Base-by-base conservation (phyloP, 2,888 invertebrate genomes). In the Synergus japonicus region DNA sequence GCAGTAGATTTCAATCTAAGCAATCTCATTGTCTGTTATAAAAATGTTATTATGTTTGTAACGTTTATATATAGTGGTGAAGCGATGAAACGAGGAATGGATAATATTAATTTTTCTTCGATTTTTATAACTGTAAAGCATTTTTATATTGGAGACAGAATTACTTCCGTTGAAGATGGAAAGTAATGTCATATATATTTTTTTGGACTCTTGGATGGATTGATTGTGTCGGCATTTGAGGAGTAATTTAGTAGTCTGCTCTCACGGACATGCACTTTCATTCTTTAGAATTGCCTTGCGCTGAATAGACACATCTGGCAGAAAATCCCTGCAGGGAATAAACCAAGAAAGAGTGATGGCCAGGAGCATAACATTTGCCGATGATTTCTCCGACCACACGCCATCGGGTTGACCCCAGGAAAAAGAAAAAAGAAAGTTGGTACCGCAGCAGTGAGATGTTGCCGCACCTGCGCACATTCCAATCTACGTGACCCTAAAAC, bases 381-480 rank as follows among this genome's bases (percentile, higher is more conserved):
- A 83, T 84, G 82, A 84, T 84, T 84, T 84, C 83, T 84, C 84
- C 76, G 29, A 58, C 73, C 73, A 73, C 77, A 78, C 76, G 78
- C 80, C 82, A 82, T 82, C 81, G 78, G 81, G 79, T 79, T 80
- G 79, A 79, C 82, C 83, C 80, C 82, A 79, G 82, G 82, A 79
- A 82, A 88, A 89, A 86, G 87, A 88, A 87, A 88, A 87, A 90
- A 88, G 89, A 90, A 89, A 90, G 90, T 88, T 86, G 85, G 83
- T 83, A 83, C 79, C 83, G 81, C 76, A 58, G 79, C 83, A 81
- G 82, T 88, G 88, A 86, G 88, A 85, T 87, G 88, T 83, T 82
- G 85, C 86, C 90, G 89, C 90, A 90, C 90, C 90, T 90, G 90
- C 89, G 86, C 85, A 87, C 90, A 91, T 91, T 90, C 91, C 90